Conservation (phyloP, 1,140 invertebrate genomes). For the Drosophila carrolli region DNA sequence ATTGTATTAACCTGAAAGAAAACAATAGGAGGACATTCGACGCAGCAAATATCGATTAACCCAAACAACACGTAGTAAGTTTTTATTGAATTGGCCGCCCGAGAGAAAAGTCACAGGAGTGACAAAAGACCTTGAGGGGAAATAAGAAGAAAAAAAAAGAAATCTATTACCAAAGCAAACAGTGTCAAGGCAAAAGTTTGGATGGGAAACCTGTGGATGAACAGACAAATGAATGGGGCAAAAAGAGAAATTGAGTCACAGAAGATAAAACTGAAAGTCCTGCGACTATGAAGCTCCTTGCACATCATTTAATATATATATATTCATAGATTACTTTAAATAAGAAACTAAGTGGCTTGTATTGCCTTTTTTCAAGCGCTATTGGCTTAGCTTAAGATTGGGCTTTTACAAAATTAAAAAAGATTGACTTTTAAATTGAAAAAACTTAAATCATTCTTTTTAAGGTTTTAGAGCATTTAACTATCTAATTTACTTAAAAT, state of each 20-base stretch:
- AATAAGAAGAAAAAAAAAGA: background rate
- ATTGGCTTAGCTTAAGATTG: too few relatives aligned
- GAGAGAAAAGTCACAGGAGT: constrained; percentile 22
- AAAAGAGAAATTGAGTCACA: background rate
- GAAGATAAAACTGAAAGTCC: background rate
- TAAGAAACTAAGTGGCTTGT: too few relatives aligned
- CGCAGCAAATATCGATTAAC: constrained; percentile 39
- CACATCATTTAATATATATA: background rate
- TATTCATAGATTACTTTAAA: background rate
- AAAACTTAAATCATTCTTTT: too few relatives aligned
- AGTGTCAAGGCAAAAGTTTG: constrained; percentile 27
- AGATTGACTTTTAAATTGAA: too few relatives aligned
- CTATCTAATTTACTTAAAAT: background rate
- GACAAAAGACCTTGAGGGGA: constrained; percentile 3
- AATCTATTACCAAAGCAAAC: constrained; percentile 53
- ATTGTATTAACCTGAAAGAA: constrained; percentile 6
- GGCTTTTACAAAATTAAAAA: too few relatives aligned
- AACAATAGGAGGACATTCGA: constrained; percentile 1
- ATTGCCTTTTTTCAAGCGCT: too few relatives aligned
- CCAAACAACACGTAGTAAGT: constrained; percentile 47
- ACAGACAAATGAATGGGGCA: background rate
- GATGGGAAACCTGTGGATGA: constrained; percentile 22
- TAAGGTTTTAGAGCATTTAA: too few relatives aligned
- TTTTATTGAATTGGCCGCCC: constrained; percentile 53
- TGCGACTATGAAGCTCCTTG: background rate